Evolutionary conservation across 2,113 vertebrate genomes (phyloP).

Genomic region (Zootoca vivipara): DNA sequence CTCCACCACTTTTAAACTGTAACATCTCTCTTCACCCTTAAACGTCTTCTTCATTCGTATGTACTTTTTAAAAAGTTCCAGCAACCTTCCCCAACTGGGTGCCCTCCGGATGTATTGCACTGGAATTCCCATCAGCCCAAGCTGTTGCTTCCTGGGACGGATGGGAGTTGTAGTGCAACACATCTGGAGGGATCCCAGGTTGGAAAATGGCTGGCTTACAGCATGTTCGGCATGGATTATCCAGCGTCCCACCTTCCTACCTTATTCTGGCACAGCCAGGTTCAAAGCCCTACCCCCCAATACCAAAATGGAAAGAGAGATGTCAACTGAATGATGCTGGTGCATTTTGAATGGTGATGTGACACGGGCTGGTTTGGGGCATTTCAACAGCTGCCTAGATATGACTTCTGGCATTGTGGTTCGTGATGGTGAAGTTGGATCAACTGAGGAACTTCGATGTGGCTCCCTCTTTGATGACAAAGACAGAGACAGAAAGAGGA

Average conservation of each 20-base stretch:
- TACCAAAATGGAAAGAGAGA: conserved; percentile 44
- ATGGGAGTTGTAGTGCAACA: no score
- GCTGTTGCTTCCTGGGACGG: no score
- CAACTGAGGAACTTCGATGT: conserved; percentile 46
- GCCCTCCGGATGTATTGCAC: no score
- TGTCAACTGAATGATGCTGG: conserved; percentile 51
- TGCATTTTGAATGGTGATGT: conserved; percentile 28
- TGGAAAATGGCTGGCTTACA: conserved; percentile 34
- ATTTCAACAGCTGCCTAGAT: conserved; percentile 66
- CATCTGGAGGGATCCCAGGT: no score
- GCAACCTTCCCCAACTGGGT: not conserved
- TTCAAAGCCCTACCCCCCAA: conserved; percentile 35
- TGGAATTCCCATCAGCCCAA: no score
- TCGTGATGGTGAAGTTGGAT: conserved; percentile 66
- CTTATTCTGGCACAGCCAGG: conserved; percentile 37
- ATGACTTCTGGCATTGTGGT: conserved; percentile 56
- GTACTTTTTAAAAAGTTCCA: conserved; percentile 62
- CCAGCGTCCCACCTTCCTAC: conserved; percentile 49
- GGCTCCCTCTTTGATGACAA: conserved; percentile 42
- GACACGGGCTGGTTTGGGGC: not conserved
- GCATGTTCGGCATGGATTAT: conserved; percentile 76
- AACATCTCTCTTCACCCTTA: not conserved
- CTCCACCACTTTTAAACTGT: conserved; percentile 45
- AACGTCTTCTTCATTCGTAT: not conserved
- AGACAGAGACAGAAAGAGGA: conserved; percentile 24